Evolutionary conservation across 2,797 vertebrate species (phyloP), one percentile per base, ranked within the genome.

Genomic region (Hozukius guyotensis): DNA sequence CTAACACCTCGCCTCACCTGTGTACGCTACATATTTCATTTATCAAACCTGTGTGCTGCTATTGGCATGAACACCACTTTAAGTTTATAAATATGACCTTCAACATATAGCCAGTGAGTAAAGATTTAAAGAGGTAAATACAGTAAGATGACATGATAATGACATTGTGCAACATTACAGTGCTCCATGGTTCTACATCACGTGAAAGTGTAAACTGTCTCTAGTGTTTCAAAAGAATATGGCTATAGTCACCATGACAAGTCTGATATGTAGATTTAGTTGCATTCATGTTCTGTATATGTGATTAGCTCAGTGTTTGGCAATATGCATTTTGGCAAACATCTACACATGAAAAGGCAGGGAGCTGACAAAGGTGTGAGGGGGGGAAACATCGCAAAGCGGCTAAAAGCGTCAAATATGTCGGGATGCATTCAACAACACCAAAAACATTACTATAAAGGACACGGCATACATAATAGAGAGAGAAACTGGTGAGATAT

Each of bases 371-470:
- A 42, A 68, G 64, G 55, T 65, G 57, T 25, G 68, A 57, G 56
- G 32, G 42, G 42, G 25, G 68, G n/a, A 61, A 55, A 77, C 53
- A 72, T 73, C 0, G 62, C 78, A 53, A 78, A 82, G 77, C 68
- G 67, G 82, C 75, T 88, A 80, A 42, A 77, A 83, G 38, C 2
- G 71, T 78, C 74, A 74, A 89, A 87, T 80, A 87, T 86, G 83
- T 83, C 2, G 1, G 79, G 81, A 91, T 78, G 90, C 90, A 91
- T 90, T 89, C 66, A 72, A 74, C 46, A 87, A 92, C 86, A 93
- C 77, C 76, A 75, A 87, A 82, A 87, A 87, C 72, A 16, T 67
- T 53, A 88, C 66, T 49, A 81, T 63, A 85, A 81, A 83, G 74
- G 85, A 81, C 80, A 92, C 73, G 49, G 75, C 59, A 74, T 84